These are phyloP conservation scores for Gadus macrocephalus DNA, from an alignment of 2,113 vertebrate species.

Conservation along the genomic window DNA sequence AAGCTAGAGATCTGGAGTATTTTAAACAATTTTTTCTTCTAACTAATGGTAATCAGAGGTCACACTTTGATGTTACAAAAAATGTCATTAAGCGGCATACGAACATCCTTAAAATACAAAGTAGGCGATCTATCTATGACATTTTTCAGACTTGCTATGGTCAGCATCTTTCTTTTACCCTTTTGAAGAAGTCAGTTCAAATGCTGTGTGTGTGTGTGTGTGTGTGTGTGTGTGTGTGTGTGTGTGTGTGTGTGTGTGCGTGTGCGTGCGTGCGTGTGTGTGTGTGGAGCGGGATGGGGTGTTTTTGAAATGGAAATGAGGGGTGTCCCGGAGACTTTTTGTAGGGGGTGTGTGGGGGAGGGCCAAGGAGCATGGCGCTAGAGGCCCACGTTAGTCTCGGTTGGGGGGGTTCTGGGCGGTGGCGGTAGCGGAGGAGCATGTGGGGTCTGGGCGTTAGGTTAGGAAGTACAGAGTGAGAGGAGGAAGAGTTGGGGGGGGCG, in stretches of 20 bases:
- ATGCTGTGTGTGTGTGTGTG: conserved; percentile 20
- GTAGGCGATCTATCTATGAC: too few relatives aligned
- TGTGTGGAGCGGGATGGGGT: conserved; percentile 36
- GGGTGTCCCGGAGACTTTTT: conserved; percentile 67
- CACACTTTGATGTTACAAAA: too few relatives aligned
- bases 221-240: conserved; percentile 24
- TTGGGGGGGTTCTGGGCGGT: neutral
- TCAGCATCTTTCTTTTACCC: conserved; percentile 12
- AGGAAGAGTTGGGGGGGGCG: neutral
- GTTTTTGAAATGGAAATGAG: conserved; percentile 69
- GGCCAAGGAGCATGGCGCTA: conserved; percentile 60
- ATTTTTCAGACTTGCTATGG: neutral
- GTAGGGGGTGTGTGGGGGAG: conserved; percentile 35
- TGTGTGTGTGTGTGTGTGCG: conserved; percentile 20
- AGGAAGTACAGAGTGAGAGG: neutral
- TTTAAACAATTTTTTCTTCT: too few relatives aligned
- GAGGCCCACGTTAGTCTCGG: conserved; percentile 57
- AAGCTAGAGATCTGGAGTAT: too few relatives aligned
- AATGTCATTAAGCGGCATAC: too few relatives aligned
- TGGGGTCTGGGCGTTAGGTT: neutral
- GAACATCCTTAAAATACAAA: too few relatives aligned
- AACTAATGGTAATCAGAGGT: too few relatives aligned
- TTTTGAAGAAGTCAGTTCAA: neutral
- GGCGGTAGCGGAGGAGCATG: neutral
- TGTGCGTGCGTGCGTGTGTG: conserved; percentile 19